phyloP scores from a whole-genome alignment of 2,888 invertebrate genomes.

The Pristionchus mayeri region DNA sequence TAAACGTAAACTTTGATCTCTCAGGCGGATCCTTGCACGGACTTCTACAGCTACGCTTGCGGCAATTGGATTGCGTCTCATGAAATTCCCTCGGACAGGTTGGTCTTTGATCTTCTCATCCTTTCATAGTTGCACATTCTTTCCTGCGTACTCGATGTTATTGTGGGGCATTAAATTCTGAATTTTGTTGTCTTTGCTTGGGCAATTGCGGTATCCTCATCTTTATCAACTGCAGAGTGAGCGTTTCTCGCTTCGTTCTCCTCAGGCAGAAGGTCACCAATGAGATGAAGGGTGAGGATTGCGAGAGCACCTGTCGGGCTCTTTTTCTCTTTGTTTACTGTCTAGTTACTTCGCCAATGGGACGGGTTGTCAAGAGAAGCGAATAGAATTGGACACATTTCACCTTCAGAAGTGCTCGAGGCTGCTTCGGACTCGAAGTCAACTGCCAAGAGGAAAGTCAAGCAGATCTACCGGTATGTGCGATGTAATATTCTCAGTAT shows the following conservation, averaged over 20 bases:
- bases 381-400: neutral
- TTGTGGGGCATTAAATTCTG: too few species aligned
- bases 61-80: constrained; percentile 69
- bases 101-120: too few species aligned
- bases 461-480: constrained; percentile 9
- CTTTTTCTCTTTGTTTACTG: too few species aligned
- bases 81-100: constrained; percentile 69
- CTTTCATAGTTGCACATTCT: too few species aligned
- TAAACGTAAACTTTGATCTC: neutral
- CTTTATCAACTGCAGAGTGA: too few species aligned
- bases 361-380: too few species aligned
- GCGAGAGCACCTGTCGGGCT: neutral
- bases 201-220: too few species aligned
- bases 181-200: too few species aligned
- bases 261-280: constrained; percentile 72
- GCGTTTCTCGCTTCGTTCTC: constrained; percentile 72
- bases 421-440: constrained; percentile 64
- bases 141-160: too few species aligned
- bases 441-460: constrained; percentile 66
- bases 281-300: constrained; percentile 65
- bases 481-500: too few species aligned
- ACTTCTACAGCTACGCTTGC: constrained; percentile 69
- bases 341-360: too few species aligned
- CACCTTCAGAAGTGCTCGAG: constrained; percentile 69
- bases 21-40: constrained; percentile 60